A percentile compares a stretch with the other conserved stretches of the same genome.
Conservation (phyloP, 37 sponge, comb jelly and placozoan genomes). For the Axinella damicornis region DNA sequence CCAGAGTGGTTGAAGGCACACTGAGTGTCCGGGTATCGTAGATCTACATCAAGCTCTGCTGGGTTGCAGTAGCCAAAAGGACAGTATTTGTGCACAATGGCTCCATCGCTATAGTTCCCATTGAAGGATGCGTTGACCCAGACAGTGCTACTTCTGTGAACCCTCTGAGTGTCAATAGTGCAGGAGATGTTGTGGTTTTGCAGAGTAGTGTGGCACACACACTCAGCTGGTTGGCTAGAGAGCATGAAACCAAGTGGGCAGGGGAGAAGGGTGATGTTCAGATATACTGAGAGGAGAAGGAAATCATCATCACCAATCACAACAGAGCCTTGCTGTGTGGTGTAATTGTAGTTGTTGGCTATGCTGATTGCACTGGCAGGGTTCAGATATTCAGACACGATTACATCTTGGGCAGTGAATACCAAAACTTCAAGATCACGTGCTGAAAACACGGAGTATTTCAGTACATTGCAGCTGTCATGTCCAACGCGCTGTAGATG, state of each 20-base stretch:
- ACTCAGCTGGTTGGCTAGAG: background rate
- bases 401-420: no score
- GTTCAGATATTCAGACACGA: no score
- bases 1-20: slow-evolving; percentile 5
- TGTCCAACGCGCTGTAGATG: no score
- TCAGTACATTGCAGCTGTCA: no score
- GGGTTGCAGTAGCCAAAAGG: background rate
- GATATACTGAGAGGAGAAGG: background rate
- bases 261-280: background rate
- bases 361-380: no score
- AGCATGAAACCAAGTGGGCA: slow-evolving; percentile 24
- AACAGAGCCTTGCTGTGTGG: no score
- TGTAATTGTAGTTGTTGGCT: no score
- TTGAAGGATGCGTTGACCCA: background rate
- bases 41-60: background rate
- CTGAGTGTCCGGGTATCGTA: background rate
- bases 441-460: no score
- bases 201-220: background rate
- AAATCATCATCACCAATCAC: no score
- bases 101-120: background rate
- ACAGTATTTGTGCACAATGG: background rate
- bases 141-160: background rate
- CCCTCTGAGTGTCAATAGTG: background rate
- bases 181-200: background rate
- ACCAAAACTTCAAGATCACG: no score